Conservation (phyloP, 2,797 vertebrate species). For the Oreochromis grahami region DNA sequence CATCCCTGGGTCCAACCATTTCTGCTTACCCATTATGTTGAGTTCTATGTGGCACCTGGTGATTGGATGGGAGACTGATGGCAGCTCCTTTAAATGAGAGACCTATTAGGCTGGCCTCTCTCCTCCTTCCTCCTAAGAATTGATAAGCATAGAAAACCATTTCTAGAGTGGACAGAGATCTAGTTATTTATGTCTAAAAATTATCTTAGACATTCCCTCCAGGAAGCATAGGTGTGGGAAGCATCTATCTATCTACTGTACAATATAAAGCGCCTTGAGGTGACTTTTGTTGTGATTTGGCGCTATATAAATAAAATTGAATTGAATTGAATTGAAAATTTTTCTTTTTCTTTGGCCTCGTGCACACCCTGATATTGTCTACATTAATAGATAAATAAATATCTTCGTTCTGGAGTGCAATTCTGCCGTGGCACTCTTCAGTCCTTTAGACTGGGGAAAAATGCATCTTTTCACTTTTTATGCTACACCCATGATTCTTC, state of each 20-base stretch:
- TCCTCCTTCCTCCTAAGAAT: background rate
- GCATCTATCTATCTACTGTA: too few species aligned
- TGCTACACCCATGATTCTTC: background rate
- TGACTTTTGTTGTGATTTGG: too few species aligned
- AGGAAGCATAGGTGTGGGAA: background rate
- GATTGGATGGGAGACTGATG: background rate
- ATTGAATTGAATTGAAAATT: too few species aligned
- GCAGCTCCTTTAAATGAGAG: background rate
- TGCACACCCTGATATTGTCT: background rate
- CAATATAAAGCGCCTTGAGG: too few species aligned
- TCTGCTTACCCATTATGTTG: background rate
- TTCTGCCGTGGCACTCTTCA: background rate
- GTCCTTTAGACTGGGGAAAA: background rate
- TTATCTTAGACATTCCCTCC: accelerated
- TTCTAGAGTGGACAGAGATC: background rate
- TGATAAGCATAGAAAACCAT: background rate
- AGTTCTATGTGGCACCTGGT: background rate
- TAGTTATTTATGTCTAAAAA: background rate
- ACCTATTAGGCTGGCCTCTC: accelerated
- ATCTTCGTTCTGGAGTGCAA: background rate
- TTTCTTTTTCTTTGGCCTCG: background rate
- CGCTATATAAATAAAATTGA: too few species aligned
- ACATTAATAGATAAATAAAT: background rate
- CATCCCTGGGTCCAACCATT: background rate
- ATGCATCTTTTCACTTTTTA: background rate